phyloP scores from a whole-genome alignment of 2,113 vertebrate species.

The Rhagologus leucostigma region DNA sequence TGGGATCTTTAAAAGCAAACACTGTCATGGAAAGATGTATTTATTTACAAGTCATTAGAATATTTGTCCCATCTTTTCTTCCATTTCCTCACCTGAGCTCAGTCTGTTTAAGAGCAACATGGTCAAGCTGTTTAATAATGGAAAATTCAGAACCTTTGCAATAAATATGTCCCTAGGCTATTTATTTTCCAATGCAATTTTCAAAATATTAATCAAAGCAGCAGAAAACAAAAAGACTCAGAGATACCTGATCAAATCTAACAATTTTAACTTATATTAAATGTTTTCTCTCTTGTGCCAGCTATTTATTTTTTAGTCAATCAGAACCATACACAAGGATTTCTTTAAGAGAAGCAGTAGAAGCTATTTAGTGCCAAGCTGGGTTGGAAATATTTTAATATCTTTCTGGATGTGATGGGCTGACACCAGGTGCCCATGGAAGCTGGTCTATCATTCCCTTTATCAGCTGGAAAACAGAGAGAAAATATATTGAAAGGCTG shows the following conservation, averaged over 20 bases:
- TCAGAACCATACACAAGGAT: background rate
- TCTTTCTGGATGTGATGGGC: background rate
- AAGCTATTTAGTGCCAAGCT: background rate
- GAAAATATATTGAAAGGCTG: background rate
- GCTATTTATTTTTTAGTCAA: background rate
- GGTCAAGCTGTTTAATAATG: slow-evolving; percentile 3
- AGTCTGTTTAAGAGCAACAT: background rate
- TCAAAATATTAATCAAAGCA: slow-evolving; percentile 1
- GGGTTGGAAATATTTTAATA: background rate
- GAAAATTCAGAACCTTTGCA: background rate
- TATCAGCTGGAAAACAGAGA: background rate
- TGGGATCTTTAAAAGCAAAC: background rate
- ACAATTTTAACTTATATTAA: background rate
- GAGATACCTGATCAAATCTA: background rate
- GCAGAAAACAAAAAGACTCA: background rate
- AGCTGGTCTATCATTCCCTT: background rate
- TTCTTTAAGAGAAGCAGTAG: background rate
- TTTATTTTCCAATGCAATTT: background rate
- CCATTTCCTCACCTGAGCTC: slow-evolving; percentile 6
- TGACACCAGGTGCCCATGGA: background rate
- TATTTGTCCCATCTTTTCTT: background rate
- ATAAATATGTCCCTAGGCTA: background rate
- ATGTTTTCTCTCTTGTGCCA: background rate
- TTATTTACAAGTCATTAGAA: slow-evolving; percentile 17
- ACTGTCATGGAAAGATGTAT: background rate